Conservation (phyloP, 2,888 invertebrate genomes). For the Chouioia cunea region DNA sequence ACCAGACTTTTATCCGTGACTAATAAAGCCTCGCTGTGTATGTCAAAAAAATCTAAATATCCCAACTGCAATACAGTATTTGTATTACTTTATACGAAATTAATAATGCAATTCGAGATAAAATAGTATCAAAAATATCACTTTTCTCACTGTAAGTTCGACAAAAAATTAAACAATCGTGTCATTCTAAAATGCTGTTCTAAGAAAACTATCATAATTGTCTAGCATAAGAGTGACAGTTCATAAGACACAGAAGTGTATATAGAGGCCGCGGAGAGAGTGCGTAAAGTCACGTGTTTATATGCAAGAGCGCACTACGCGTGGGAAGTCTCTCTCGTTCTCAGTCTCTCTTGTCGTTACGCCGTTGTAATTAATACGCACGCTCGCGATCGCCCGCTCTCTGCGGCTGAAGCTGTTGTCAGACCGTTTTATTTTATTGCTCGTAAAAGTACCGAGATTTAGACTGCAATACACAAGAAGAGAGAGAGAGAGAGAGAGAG, state of each 20-base stretch:
- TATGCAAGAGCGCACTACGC: slow-evolving; percentile 41
- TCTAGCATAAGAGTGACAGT: no score
- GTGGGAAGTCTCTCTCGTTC: slow-evolving; percentile 43
- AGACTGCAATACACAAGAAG: slow-evolving; percentile 62
- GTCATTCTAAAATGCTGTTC: no score
- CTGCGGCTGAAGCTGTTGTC: slow-evolving; percentile 62
- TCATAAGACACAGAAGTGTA: no score
- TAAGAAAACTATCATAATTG: no score
- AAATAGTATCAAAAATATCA: no score
- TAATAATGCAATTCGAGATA: neutral
- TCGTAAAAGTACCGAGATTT: slow-evolving; percentile 65
- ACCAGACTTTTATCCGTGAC: slow-evolving; percentile 22
- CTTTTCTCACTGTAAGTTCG: no score
- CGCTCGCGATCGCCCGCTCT: slow-evolving; percentile 16
- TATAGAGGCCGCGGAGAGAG: slow-evolving; percentile 10
- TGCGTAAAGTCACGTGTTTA: slow-evolving; percentile 44
- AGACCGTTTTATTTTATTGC: slow-evolving; percentile 68
- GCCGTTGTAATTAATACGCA: slow-evolving; percentile 47
- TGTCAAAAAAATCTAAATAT: neutral
- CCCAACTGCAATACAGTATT: neutral
- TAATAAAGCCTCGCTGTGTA: neutral
- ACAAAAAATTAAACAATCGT: no score
- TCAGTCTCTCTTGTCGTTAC: slow-evolving; percentile 23
- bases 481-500: slow-evolving; percentile 14
- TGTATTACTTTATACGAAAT: no score